Conservation (phyloP, 2,797 vertebrate species). For the Pseudomugil gertrudae region DNA sequence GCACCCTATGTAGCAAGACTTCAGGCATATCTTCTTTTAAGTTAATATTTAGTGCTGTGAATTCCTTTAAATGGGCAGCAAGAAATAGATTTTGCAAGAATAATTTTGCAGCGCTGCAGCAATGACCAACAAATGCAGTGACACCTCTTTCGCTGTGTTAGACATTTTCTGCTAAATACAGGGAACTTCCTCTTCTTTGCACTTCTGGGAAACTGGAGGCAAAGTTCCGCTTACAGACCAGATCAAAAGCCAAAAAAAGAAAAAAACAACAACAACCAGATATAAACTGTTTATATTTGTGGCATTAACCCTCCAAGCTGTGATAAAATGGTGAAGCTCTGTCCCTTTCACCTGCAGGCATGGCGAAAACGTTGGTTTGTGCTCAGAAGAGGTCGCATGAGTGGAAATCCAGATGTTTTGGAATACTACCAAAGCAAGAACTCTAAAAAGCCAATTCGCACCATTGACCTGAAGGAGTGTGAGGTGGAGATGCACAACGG, state of each 20-base stretch:
- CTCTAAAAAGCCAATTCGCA: constrained; percentile 92
- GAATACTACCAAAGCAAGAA: constrained; percentile 94
- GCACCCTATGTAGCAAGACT: background rate
- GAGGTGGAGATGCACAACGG: constrained; percentile 89
- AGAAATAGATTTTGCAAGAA: constrained; percentile 33
- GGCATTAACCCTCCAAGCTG: constrained; percentile 48
- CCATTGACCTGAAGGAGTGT: constrained; percentile 93
- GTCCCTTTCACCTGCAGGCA: constrained; percentile 80
- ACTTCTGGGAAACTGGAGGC: constrained; percentile 78
- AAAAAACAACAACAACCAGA: background rate
- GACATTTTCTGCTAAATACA: constrained; percentile 70
- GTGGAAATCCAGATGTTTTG: constrained; percentile 93
- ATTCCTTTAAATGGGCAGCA: constrained; percentile 27
- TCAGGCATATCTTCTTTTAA: background rate
- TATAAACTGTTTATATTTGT: constrained; percentile 46
- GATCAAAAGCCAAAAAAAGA: constrained; percentile 65
- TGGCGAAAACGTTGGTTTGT: constrained; percentile 99
- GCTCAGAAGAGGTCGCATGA: constrained; percentile 93
- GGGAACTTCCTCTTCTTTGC: constrained; percentile 79
- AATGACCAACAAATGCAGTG: constrained; percentile 35
- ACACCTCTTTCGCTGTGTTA: constrained; percentile 59
- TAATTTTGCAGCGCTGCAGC: constrained; percentile 21
- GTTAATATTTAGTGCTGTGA: constrained; percentile 6
- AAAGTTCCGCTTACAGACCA: constrained; percentile 75
- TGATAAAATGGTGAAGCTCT: constrained; percentile 22